phyloP scores from a whole-genome alignment of 2,797 vertebrate species.

The Paramormyrops hopkinsi region DNA sequence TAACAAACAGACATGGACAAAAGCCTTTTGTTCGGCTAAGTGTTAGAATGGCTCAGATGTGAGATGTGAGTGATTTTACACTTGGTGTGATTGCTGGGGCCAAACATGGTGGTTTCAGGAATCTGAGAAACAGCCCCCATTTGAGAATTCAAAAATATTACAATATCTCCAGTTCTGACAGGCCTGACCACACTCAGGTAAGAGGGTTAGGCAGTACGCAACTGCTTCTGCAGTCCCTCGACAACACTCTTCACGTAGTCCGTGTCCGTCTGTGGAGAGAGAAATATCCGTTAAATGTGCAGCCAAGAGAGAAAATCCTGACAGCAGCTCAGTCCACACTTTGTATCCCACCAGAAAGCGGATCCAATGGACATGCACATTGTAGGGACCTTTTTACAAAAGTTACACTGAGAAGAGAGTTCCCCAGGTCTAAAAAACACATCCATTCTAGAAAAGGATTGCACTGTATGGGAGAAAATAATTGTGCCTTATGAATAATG shows the following conservation, averaged over 20 bases:
- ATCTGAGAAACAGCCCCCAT: not conserved
- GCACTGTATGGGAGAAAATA: not conserved
- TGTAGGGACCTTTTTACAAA: not conserved
- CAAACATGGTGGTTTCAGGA: not conserved
- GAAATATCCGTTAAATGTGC: not conserved
- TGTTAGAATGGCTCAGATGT: not conserved
- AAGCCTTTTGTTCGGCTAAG: not conserved
- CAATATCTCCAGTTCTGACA: not conserved
- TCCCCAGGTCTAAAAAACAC: not conserved
- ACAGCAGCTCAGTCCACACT: not conserved
- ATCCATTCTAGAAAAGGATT: not conserved
- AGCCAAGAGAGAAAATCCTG: not conserved
- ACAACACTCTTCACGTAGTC: slow-evolving; percentile 14
- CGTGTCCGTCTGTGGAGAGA: slow-evolving; percentile 11
- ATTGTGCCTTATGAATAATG: not conserved
- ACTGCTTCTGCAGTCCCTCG: slow-evolving; percentile 18
- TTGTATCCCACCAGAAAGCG: not conserved
- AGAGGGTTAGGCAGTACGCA: not conserved
- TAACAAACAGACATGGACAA: not conserved
- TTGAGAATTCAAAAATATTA: not conserved
- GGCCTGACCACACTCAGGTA: not conserved
- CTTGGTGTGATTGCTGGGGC: not conserved
- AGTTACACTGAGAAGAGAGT: not conserved
- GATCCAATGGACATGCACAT: not conserved
- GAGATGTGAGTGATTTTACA: not conserved